These are phyloP conservation scores for Drosophila leontia DNA, from an alignment of 1,140 invertebrate species.

Conservation along the genomic window DNA sequence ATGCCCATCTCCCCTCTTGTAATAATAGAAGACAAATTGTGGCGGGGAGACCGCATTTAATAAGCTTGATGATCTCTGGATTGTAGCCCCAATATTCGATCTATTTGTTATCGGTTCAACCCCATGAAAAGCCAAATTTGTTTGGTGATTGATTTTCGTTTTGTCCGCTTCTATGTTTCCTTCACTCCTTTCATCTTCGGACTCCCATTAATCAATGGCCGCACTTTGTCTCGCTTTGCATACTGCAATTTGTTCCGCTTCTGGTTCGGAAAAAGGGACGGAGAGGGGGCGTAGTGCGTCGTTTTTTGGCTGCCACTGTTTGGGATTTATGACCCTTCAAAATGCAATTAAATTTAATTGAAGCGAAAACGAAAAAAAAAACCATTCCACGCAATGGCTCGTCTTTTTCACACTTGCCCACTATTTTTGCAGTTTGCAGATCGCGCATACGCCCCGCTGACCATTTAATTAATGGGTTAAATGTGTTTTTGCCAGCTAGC, in stretches of 20 bases:
- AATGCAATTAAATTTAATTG: constrained; percentile 85
- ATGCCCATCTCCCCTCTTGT: constrained; percentile 10
- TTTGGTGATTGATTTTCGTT: constrained; percentile 71
- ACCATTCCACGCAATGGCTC: constrained; percentile 37
- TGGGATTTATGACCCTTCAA: constrained; percentile 84
- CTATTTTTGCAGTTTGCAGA: constrained; percentile 17
- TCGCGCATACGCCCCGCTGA: constrained; percentile 65
- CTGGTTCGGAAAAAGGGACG: neutral
- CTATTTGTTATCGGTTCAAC: constrained; percentile 16
- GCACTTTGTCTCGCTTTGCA: constrained; percentile 68
- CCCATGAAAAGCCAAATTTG: constrained; percentile 49
- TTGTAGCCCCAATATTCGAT: constrained; percentile 4
- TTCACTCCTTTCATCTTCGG: constrained; percentile 20
- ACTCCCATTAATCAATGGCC: constrained; percentile 77
- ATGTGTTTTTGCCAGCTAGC: constrained; percentile 30
- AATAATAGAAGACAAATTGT: constrained; percentile 47
- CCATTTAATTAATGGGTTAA: constrained; percentile 75
- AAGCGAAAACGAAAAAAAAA: constrained; percentile 69
- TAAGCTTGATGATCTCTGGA: constrained; percentile 59
- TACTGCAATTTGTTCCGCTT: constrained; percentile 72
- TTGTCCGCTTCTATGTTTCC: constrained; percentile 13
- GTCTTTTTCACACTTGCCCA: constrained; percentile 64
- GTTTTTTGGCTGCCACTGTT: constrained; percentile 65
- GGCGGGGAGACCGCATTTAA: constrained; percentile 32
- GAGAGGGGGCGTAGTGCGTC: constrained; percentile 31